Evolutionary conservation across 2,888 invertebrate species (phyloP), one percentile per base, ranked within the genome.

Genomic region (Biston betularia): DNA sequence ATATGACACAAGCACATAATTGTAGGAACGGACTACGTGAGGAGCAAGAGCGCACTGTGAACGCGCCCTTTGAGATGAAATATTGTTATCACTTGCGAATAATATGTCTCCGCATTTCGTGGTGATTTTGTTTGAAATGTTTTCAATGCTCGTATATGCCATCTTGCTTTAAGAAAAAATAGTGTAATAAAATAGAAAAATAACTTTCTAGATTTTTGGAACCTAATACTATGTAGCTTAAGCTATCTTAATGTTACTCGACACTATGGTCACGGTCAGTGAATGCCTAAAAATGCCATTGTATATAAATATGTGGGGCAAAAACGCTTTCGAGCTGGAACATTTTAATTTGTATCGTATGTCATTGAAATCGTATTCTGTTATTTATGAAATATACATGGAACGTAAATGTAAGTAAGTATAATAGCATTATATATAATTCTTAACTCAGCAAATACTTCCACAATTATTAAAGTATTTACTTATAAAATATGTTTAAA

Each of bases 1-100:
- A 94, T 94, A 94, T 94, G 94, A 94, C 94, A 93, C 92, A 93
- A 88, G 92, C 91, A 89, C 90, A 91, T 93, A 93, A 93, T 94
- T 93, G 93, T 88, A 90, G 89, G 89, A 92, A 89, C 88, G 88
- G 85, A 88, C 83, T 88, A 88, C 87, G 89, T 87, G 89, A 88
- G 88, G 85, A 83, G 86, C 83, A 83, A 85, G 87, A 87, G 87
- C 89, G 88, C 89, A 86, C 82, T 82, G 84, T 83, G 87, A 82
- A 88, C 80, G 86, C 81, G 80, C 83, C 83, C 84, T 90, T 86
- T 80, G 82, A 89, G 86, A 89, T 90, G 86, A 89, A 89, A 88
- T 89, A 91, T 91, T 88, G 85, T 86, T 89, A 89, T 86, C 86
- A 79, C 81, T 77, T 78, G 73, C 72, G 74, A 72, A 76, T 75